phyloP scores from a whole-genome alignment of 2,797 vertebrate genomes.

The Silurus aristotelis region DNA sequence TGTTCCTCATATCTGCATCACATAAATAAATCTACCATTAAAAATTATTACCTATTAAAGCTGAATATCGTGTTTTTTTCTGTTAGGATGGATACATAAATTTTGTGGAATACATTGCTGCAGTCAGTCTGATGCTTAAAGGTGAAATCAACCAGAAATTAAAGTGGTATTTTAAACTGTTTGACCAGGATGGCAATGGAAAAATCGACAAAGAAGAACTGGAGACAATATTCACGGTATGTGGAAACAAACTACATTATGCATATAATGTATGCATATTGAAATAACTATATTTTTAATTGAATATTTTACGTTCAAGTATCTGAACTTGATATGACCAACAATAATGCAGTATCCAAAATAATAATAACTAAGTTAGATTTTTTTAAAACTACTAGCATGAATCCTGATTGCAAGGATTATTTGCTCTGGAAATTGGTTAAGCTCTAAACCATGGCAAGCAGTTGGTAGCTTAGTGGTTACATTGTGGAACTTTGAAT shows the following conservation, averaged over 20 bases:
- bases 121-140: slow-evolving; percentile 85
- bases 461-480: no score
- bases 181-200: slow-evolving; percentile 88
- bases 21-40: neutral
- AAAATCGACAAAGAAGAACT: slow-evolving; percentile 89
- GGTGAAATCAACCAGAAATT: slow-evolving; percentile 93
- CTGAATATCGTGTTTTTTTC: neutral
- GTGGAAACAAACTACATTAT: slow-evolving; percentile 46
- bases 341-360: neutral
- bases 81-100: slow-evolving; percentile 87
- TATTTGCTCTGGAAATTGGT: neutral
- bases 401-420: neutral
- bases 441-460: neutral
- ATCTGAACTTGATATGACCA: neutral
- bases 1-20: neutral
- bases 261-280: neutral
- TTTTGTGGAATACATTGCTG: slow-evolving; percentile 90
- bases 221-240: slow-evolving; percentile 85
- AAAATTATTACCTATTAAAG: neutral
- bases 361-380: neutral
- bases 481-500: no score
- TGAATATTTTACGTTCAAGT: neutral
- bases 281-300: neutral
- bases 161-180: slow-evolving; percentile 96
- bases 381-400: neutral